Conservation (phyloP, 2,797 vertebrate species). For the Corythornis leucogaster region DNA sequence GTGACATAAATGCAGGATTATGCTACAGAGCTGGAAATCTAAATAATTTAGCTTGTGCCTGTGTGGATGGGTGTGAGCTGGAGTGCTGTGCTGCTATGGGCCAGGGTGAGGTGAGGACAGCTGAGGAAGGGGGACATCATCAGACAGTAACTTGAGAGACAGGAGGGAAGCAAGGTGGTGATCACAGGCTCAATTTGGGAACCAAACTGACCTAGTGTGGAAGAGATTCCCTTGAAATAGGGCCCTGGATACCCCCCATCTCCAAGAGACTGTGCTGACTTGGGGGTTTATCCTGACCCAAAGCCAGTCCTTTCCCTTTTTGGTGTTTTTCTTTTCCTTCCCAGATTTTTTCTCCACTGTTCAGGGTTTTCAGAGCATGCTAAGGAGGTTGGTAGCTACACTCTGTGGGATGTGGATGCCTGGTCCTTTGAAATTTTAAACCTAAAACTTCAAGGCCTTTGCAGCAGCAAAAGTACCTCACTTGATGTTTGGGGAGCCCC, state of each 20-base stretch:
- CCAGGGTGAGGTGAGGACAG: background rate
- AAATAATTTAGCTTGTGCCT: background rate
- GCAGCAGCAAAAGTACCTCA: background rate
- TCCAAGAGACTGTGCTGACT: background rate
- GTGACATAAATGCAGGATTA: conserved; percentile 28
- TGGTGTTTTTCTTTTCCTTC: background rate
- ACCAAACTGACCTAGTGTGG: background rate
- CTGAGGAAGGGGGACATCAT: background rate
- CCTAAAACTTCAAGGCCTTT: background rate
- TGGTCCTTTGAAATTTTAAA: background rate
- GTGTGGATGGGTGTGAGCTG: background rate
- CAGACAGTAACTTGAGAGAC: background rate
- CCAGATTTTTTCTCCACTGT: background rate
- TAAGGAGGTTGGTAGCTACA: background rate
- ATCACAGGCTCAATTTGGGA: background rate
- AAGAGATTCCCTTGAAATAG: background rate
- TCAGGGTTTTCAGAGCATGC: background rate
- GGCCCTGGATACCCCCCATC: background rate
- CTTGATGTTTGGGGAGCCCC: background rate
- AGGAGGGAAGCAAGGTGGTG: background rate
- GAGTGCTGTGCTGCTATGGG: background rate
- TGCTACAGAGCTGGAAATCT: background rate
- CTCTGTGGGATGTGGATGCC: background rate
- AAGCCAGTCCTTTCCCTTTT: background rate
- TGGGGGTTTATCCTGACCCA: background rate